Evolutionary conservation across 2,797 vertebrate genomes (phyloP), one percentile per base, ranked within the genome.

Genomic region (Poecilia gillii): DNA sequence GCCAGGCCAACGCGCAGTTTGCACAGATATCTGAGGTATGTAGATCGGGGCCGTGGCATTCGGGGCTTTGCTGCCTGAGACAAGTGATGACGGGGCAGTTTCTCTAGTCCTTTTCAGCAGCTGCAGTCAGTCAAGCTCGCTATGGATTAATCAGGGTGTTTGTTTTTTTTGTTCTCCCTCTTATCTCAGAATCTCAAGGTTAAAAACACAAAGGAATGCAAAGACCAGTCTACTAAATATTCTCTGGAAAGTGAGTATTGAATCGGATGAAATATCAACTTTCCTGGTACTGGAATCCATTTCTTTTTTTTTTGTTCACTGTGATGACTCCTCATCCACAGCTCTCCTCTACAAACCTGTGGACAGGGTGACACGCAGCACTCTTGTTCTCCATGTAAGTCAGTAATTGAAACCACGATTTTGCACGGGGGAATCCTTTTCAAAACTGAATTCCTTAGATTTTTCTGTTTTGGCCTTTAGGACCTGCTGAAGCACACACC

Each of bases 1-100:
- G 99, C 96, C 98, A 99, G 95, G 98, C 98, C 85, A 99, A 99
- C 81, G 91, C 95, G 84, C 98, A 99, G 95, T 99, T 99, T 91
- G 97, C 99, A 72, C 96, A 99, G 94, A 99, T 99, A 96, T 99
- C 97, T 3, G 98, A 99, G 98, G 99, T 99, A 97, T 93, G 86
- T 85, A 8, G 90, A 81, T 90, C 85, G 25, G 81, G 85, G 39
- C 68, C 12, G 74, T 74, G n/a, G 78, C 81, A 55, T 82, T 64
- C 59, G 1, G 28, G 75, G 18, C 49, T 87, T 89, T 91, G 85
- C 85, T 85, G 86, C 85, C 85, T 0, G 8, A n/a, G 83, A 86
- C 85, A 70, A 87, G 87, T 85, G 90, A 90, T 91, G 92, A 93
- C 87, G 39, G 75, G 62, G 88, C 89, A 75, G 70, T 78, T 90